Conservation (phyloP, 2,797 vertebrate species). For the Tamandua tetradactyla region DNA sequence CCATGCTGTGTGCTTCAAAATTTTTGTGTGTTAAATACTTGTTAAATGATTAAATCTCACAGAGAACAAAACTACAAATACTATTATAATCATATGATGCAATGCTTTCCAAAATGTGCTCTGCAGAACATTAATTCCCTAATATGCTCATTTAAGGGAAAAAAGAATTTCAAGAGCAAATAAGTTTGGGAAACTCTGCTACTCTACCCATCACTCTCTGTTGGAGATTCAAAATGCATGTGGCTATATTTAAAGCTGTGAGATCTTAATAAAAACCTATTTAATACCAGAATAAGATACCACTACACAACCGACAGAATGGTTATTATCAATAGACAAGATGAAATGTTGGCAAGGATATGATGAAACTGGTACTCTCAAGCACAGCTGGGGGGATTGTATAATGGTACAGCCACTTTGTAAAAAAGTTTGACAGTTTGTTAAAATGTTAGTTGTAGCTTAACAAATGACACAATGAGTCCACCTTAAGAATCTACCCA, state of each 20-base stretch:
- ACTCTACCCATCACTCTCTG: background rate
- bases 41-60: background rate
- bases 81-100: background rate
- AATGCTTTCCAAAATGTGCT: slow-evolving; percentile 13
- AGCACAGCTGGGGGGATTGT: no score
- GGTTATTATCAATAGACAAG: background rate
- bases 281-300: background rate
- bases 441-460: background rate
- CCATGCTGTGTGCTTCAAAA: background rate
- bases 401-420: background rate
- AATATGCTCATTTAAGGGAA: background rate
- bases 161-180: background rate
- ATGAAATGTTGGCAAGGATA: background rate
- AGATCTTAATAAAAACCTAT: background rate
- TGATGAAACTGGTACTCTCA: background rate
- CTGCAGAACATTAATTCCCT: background rate
- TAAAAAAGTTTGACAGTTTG: background rate
- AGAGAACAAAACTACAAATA: slow-evolving; percentile 38
- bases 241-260: background rate
- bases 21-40: background rate
- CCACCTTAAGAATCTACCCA: background rate
- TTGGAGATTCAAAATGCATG: background rate
- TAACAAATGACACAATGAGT: background rate
- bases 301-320: background rate
- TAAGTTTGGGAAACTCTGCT: background rate